phyloP scores from a whole-genome alignment of 2,888 invertebrate species.

The Osmoderma eremita region DNA sequence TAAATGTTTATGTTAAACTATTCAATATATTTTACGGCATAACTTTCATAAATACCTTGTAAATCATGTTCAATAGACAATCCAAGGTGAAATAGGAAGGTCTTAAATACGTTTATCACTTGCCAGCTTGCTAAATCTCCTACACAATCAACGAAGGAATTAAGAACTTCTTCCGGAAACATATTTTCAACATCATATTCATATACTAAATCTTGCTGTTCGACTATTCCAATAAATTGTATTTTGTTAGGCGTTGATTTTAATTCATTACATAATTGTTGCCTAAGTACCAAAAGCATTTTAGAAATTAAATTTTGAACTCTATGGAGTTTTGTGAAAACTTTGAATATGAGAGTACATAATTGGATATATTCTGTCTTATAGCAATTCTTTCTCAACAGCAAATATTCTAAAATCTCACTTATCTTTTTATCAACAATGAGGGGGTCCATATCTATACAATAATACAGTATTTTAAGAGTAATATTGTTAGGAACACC shows the following conservation, averaged over 20 bases:
- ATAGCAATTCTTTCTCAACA: slow-evolving; percentile 51
- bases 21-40: not conserved
- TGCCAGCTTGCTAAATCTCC: slow-evolving; percentile 57
- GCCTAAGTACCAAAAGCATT: slow-evolving; percentile 55
- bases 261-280: slow-evolving; percentile 37
- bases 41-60: slow-evolving; percentile 37
- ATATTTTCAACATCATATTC: slow-evolving; percentile 49
- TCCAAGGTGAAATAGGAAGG: slow-evolving; percentile 56
- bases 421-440: slow-evolving; percentile 55
- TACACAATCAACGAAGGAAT: slow-evolving; percentile 55
- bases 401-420: slow-evolving; percentile 53
- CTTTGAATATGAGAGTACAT: slow-evolving; percentile 55
- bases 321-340: slow-evolving; percentile 59
- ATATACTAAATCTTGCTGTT: slow-evolving; percentile 9
- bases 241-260: not conserved
- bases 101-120: slow-evolving; percentile 59
- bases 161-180: slow-evolving; percentile 55
- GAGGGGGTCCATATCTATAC: slow-evolving; percentile 57
- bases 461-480: slow-evolving; percentile 54
- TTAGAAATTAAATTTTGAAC: slow-evolving; percentile 58
- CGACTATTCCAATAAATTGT: slow-evolving; percentile 20
- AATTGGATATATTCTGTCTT: slow-evolving; percentile 52
- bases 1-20: slow-evolving; percentile 23
- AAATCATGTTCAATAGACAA: slow-evolving; percentile 50
- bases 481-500: slow-evolving; percentile 49